Percentiles rank a stretch among this genome's conserved stretches.
Conservation (phyloP, 2,113 vertebrate genomes). For the Tychaedon coryphoeus region DNA sequence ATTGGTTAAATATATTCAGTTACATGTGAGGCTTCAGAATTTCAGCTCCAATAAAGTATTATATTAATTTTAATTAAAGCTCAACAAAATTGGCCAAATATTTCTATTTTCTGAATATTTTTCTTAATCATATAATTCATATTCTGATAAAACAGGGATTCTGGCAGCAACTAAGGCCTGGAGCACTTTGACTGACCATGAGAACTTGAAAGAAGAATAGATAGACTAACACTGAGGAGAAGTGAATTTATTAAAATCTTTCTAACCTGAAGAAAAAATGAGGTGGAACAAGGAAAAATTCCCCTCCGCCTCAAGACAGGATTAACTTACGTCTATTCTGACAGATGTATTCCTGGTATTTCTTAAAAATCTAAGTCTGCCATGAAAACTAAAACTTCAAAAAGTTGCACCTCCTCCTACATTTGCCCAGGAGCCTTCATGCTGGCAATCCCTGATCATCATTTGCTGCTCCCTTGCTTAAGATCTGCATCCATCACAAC, state of each 20-base stretch:
- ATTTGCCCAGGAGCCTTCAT: neutral
- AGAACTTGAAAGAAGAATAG: neutral
- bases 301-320: neutral
- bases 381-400: neutral
- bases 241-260: neutral
- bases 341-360: neutral
- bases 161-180: neutral
- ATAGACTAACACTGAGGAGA: neutral
- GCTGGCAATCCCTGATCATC: neutral
- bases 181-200: neutral
- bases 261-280: neutral
- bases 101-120: constrained; percentile 73
- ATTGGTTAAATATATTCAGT: constrained; percentile 79
- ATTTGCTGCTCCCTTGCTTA: neutral
- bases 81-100: constrained; percentile 71
- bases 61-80: constrained; percentile 82
- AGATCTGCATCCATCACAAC: neutral
- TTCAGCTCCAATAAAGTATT: constrained; percentile 71
- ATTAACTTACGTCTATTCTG: neutral
- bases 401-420: neutral
- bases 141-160: constrained; percentile 30
- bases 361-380: neutral
- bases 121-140: constrained; percentile 58
- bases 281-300: neutral
- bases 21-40: constrained; percentile 61